Conservation (phyloP, 2,888 invertebrate genomes). For the Phengaris alcon region DNA sequence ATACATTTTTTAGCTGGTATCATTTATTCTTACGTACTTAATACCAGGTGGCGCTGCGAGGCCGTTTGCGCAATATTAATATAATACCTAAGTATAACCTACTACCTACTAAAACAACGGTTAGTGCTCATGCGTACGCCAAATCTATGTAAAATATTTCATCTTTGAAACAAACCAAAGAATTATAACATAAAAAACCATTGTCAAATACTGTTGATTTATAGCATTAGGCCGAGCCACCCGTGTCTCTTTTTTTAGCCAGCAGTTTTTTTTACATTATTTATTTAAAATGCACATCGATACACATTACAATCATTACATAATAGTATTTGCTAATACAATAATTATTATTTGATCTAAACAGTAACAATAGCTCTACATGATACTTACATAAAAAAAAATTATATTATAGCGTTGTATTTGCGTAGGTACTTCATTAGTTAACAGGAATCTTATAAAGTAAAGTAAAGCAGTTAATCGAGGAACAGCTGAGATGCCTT, state of each 20-base stretch:
- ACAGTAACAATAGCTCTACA: too few relatives aligned
- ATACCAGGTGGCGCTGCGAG: slow-evolving; percentile 29
- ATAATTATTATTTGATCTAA: too few relatives aligned
- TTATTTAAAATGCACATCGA: too few relatives aligned
- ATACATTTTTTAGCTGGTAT: slow-evolving; percentile 2
- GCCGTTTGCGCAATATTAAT: slow-evolving; percentile 27
- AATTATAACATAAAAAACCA: neutral
- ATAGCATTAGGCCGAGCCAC: neutral
- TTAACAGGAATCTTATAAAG: too few relatives aligned
- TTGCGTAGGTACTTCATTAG: too few relatives aligned
- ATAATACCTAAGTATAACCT: slow-evolving; percentile 6
- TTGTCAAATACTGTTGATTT: neutral
- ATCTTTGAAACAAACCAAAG: neutral
- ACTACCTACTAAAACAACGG: neutral
- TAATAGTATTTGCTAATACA: too few relatives aligned
- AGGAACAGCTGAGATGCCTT: neutral
- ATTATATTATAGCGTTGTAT: too few relatives aligned
- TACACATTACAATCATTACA: too few relatives aligned
- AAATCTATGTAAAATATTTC: neutral
- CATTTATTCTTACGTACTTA: slow-evolving; percentile 21
- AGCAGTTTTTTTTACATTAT: too few relatives aligned
- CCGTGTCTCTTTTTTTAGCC: neutral
- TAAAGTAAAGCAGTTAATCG: too few relatives aligned
- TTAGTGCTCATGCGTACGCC: slow-evolving; percentile 7
- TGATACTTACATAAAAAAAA: too few relatives aligned